Evolutionary conservation across 1,140 invertebrate species (phyloP).

Genomic region (Sitodiplosis mosellana): DNA sequence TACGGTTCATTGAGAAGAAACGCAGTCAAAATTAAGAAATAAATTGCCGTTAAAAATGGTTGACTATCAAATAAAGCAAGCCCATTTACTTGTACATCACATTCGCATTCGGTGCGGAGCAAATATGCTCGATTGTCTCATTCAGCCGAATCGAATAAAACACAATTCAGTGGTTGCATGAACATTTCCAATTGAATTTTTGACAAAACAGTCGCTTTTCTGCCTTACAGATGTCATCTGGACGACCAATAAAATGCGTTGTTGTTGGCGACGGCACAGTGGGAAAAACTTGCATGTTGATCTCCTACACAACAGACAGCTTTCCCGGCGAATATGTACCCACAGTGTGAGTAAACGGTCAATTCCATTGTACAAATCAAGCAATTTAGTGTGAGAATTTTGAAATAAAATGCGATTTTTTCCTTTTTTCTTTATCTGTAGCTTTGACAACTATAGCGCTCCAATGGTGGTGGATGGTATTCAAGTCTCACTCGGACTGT

Average conservation of each 20-base stretch:
- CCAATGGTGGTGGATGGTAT: constrained; percentile 96
- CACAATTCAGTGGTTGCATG: too few relatives aligned
- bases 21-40: too few relatives aligned
- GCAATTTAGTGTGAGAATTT: neutral
- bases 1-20: too few relatives aligned
- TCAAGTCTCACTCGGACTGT: constrained; percentile 77
- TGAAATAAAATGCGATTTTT: constrained; percentile 4
- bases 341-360: constrained; percentile 58
- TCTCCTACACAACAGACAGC: constrained; percentile 96
- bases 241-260: constrained; percentile 88
- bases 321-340: constrained; percentile 97
- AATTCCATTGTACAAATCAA: neutral
- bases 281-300: constrained; percentile 97
- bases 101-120: too few relatives aligned
- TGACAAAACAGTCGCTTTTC: neutral
- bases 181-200: neutral
- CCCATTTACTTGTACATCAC: too few relatives aligned
- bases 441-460: constrained; percentile 95
- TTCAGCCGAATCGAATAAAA: too few relatives aligned
- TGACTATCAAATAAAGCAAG: too few relatives aligned
- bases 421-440: constrained; percentile 25
- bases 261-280: constrained; percentile 60
- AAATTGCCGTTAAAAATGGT: too few relatives aligned
- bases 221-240: constrained; percentile 47
- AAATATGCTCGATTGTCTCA: too few relatives aligned